Evolutionary conservation across 2,797 vertebrate species (phyloP).

Genomic region (Scomberomorus guttatus): DNA sequence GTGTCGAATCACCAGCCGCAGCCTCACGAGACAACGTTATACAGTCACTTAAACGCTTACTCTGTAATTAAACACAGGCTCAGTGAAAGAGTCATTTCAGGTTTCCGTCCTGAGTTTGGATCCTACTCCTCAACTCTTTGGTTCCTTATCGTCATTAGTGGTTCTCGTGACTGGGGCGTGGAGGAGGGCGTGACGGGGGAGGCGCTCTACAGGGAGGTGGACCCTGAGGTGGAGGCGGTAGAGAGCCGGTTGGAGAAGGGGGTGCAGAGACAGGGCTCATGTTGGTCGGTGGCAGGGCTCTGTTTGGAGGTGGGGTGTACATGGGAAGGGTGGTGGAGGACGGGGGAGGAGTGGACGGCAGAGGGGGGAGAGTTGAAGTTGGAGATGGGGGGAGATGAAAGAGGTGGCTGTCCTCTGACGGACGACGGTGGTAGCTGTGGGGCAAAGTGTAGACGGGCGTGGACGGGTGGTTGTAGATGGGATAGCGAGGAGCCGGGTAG

Average conservation of each 20-base stretch:
- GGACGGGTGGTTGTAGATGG: conserved; percentile 88
- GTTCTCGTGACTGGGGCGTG: conserved; percentile 87
- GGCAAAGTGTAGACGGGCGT: conserved; percentile 91
- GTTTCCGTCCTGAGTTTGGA: conserved; percentile 30
- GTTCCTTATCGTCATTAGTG: conserved; percentile 15
- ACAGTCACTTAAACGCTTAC: neutral
- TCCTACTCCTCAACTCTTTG: conserved; percentile 3
- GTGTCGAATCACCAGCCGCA: conserved; percentile 4
- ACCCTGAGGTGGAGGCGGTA: conserved; percentile 78
- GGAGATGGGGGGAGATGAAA: conserved; percentile 81
- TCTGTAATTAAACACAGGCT: conserved; percentile 6
- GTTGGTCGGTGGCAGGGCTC: conserved; percentile 70
- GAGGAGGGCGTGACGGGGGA: conserved; percentile 89
- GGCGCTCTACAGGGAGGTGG: conserved; percentile 78
- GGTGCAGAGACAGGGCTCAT: conserved; percentile 37
- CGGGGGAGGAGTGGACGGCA: conserved; percentile 84
- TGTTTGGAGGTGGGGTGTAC: conserved; percentile 78
- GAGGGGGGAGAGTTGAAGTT: conserved; percentile 81
- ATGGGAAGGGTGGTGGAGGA: conserved; percentile 64
- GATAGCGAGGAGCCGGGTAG: conserved; percentile 88
- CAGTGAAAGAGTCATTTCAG: conserved; percentile 41
- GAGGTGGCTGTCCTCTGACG: conserved; percentile 66
- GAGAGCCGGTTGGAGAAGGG: conserved; percentile 65
- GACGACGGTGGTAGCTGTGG: conserved; percentile 69
- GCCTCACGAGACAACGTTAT: neutral